Evolutionary conservation across 1,140 invertebrate genomes (phyloP).

Genomic region (Plectrocnemia conspersa): DNA sequence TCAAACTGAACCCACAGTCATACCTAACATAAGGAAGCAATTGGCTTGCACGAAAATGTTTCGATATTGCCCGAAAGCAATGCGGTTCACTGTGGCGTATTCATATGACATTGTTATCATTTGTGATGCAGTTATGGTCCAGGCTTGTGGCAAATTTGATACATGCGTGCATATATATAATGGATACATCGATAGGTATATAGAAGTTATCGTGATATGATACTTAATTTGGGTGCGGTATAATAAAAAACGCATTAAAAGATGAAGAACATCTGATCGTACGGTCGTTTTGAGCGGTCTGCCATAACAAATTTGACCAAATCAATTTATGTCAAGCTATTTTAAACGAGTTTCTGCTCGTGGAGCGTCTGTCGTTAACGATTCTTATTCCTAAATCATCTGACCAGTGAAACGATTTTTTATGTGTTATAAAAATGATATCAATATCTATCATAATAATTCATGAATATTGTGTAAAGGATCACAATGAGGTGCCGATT

Average conservation of each 20-base stretch:
- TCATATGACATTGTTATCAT: slow-evolving; percentile 2
- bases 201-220: too few relatives aligned
- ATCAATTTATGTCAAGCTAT: slow-evolving; percentile 20
- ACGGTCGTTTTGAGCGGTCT: slow-evolving; percentile 12
- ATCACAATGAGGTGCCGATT: too few relatives aligned
- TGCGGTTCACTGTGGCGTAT: slow-evolving; percentile 9
- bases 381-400: not conserved
- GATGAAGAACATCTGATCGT: slow-evolving; percentile 7
- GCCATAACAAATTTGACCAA: slow-evolving; percentile 23
- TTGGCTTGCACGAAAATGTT: not conserved
- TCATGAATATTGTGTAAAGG: too few relatives aligned
- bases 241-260: too few relatives aligned
- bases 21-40: not conserved
- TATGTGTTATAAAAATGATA: too few relatives aligned
- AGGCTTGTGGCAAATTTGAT: too few relatives aligned
- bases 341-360: slow-evolving; percentile 21
- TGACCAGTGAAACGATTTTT: not conserved
- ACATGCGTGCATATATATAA: too few relatives aligned
- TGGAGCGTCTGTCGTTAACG: slow-evolving; percentile 2
- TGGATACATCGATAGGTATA: too few relatives aligned
- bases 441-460: too few relatives aligned
- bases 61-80: slow-evolving; percentile 2
- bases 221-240: too few relatives aligned
- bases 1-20: not conserved
- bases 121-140: not conserved